Evolutionary conservation across 2,113 vertebrate genomes (phyloP), one percentile per base, ranked within the genome.

Genomic region (Oryzias celebensis): DNA sequence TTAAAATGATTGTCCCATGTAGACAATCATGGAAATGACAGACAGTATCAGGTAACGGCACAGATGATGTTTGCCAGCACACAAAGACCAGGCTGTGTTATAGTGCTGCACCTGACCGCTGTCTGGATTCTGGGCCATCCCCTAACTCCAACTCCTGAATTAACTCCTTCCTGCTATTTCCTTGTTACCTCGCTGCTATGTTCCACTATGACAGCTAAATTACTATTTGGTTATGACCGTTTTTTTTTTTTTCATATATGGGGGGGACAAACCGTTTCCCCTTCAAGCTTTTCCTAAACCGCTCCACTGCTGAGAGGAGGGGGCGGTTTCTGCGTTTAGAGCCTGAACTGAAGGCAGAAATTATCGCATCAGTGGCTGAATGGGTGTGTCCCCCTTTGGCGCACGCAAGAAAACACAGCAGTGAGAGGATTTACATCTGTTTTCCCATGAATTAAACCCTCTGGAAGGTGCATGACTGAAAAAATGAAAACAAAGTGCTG

Each of bases 131-230:
- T 4, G 24, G 73, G 78, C 74, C 80, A 78, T 80, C 70, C 76
- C 80, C 75, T 41, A 36, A 65, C 60, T 54, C 18, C 24, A 73
- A 65, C 77, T 68, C 76, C 81, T 80, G 80, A 90, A 90, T 92
- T 89, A 84, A 85, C 87, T 83, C 65, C 86, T 91, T 92, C 91
- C 91, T 91, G 91, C 85, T 76, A 88, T 91, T 89, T 91, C 84
- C 85, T 75, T 31, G 79, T 89, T 85, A 81, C 76, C 75, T 79
- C 59, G 56, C 73, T 54, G 80, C 75, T 80, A 54, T 52, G 82
- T 75, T 59, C 15, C 22, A 48, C 85, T 65, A 47, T 91, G 89
- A 90, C 90, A 91, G 80, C 80, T 86, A 87, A 92, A 91, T 90
- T 88, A 81, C 85, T 87, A 77, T 91, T 91, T 87, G 85, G 81